A percentile compares a stretch with the other conserved stretches of the same genome.
These are phyloP conservation scores for Asobara japonica DNA, from an alignment of 1,140 invertebrate genomes.

Conservation along the genomic window DNA sequence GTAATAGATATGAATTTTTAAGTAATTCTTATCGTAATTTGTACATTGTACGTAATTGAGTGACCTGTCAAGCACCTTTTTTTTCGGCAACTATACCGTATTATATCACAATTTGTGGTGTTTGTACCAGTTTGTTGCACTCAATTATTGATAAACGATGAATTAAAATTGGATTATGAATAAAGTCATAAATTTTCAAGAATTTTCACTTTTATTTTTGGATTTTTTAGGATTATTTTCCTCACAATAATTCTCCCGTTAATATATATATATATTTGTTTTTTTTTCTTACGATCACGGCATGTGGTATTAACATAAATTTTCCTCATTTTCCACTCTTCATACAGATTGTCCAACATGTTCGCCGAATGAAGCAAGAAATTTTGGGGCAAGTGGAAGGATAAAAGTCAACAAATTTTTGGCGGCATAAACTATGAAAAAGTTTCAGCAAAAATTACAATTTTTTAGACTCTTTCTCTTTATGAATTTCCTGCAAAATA, in stretches of 20 bases:
- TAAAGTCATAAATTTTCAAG: background rate
- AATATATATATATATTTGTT: background rate
- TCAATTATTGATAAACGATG: background rate
- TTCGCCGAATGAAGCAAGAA: background rate
- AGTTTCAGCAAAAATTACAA: background rate
- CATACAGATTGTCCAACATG: background rate
- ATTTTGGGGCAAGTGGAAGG: background rate
- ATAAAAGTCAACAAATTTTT: background rate
- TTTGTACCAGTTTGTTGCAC: background rate
- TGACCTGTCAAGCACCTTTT: background rate
- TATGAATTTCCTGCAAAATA: too few relatives aligned
- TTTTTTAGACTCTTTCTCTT: too few relatives aligned
- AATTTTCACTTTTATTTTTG: background rate
- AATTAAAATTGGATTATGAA: background rate
- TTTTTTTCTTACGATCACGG: background rate
- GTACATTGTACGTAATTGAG: background rate
- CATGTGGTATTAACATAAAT: background rate
- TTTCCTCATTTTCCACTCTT: background rate
- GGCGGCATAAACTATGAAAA: background rate
- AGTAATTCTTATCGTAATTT: background rate
- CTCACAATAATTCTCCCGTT: background rate
- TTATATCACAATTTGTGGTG: slow-evolving; percentile 1
- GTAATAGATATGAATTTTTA: background rate
- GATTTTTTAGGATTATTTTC: too few relatives aligned
- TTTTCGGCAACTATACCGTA: background rate